A percentile compares a stretch with the other conserved stretches of the same genome.
phyloP scores from a whole-genome alignment of 23 tunicate species.

The Halocynthia aurantium region DNA sequence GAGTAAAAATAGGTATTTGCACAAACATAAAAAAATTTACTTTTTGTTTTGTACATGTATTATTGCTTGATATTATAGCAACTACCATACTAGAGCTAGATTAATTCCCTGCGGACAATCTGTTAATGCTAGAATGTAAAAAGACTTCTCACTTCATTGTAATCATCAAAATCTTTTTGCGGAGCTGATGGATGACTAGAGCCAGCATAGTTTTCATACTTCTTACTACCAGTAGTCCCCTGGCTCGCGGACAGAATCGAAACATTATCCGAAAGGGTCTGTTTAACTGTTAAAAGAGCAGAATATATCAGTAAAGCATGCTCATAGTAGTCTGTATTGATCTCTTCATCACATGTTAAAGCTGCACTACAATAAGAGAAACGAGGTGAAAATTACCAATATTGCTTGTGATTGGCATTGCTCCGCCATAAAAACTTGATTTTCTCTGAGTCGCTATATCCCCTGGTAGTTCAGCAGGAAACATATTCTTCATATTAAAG shows the following conservation, averaged over 20 bases:
- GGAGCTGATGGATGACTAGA: neutral
- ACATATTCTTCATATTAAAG: conserved; percentile 20
- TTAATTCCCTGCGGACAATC: too few relatives aligned
- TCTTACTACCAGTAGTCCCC: conserved; percentile 3
- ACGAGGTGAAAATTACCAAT: conserved; percentile 30
- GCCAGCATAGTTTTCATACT: neutral
- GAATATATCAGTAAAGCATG: too few relatives aligned
- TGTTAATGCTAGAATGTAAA: too few relatives aligned
- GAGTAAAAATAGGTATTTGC: too few relatives aligned
- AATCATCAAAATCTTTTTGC: neutral
- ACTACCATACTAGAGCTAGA: too few relatives aligned
- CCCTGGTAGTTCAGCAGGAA: conserved; percentile 51
- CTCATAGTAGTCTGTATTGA: too few relatives aligned
- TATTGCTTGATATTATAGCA: too few relatives aligned
- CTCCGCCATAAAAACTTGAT: conserved; percentile 84
- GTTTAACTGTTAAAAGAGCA: conserved; percentile 42
- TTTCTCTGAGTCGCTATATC: conserved; percentile 35
- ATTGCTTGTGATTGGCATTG: conserved; percentile 86
- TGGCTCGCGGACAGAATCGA: conserved; percentile 73
- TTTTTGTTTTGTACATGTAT: too few relatives aligned
- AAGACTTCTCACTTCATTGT: neutral
- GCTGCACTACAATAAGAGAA: neutral
- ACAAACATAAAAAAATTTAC: too few relatives aligned
- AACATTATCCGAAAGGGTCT: conserved; percentile 81
- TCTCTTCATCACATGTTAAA: neutral